Conservation (phyloP, 2,113 vertebrate species). For the Harpagus bidentatus region DNA sequence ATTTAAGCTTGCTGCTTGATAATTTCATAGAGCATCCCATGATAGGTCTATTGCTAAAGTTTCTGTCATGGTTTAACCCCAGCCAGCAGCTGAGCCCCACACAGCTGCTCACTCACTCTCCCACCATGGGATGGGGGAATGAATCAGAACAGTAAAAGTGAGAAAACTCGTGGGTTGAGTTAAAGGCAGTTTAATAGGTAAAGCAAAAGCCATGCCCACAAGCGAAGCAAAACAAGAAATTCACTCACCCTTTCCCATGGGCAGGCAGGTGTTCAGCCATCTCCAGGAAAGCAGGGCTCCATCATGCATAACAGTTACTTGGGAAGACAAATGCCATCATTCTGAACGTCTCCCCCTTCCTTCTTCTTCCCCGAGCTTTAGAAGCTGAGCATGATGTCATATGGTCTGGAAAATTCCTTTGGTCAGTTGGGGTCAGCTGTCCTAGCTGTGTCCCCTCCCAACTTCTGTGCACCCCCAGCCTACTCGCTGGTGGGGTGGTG, state of each 20-base stretch:
- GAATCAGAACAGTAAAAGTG: neutral
- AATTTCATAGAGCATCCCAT: neutral
- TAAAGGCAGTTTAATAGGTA: neutral
- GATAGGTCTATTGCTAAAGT: neutral
- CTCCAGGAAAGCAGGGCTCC: neutral
- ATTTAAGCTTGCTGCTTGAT: neutral
- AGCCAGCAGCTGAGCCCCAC: neutral
- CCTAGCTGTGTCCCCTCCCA: neutral
- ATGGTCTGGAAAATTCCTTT: neutral
- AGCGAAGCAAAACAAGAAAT: neutral
- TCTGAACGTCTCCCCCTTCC: rapidly evolving
- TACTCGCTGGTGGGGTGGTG: rapidly evolving
- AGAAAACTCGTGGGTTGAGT: neutral
- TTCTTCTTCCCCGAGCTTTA: neutral
- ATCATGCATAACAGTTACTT: rapidly evolving
- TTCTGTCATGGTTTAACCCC: neutral
- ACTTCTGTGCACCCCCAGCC: neutral
- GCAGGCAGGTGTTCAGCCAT: neutral
- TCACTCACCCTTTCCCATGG: rapidly evolving
- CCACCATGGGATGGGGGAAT: rapidly evolving
- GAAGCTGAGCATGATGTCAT: neutral
- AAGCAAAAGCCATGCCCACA: rapidly evolving
- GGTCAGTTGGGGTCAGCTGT: neutral
- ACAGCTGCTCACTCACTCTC: rapidly evolving
- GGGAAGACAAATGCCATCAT: neutral